Evolutionary conservation across 2,797 vertebrate genomes (phyloP).

Genomic region (Centropyge bicolor): DNA sequence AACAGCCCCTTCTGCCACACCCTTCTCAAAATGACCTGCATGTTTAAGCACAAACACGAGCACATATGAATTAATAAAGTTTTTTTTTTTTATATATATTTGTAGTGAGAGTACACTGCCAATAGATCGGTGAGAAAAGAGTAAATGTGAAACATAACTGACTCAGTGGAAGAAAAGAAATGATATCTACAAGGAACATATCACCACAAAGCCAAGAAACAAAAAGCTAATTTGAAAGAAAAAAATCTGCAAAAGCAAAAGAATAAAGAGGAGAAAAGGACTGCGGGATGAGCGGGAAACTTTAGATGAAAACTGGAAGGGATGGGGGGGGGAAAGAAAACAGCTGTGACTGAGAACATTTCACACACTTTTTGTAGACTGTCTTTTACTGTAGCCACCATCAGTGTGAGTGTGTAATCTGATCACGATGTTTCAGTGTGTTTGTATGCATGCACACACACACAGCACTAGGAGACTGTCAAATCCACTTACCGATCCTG

Average conservation of each 20-base stretch:
- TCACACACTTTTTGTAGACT: constrained; percentile 11
- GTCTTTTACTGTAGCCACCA: neutral
- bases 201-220: neutral
- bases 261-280: neutral
- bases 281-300: neutral
- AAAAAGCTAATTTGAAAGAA: neutral
- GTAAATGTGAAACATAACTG: neutral
- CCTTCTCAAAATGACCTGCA: constrained; percentile 94
- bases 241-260: neutral
- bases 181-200: neutral
- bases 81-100: neutral
- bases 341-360: neutral
- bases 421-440: constrained; percentile 7
- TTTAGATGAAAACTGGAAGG: neutral
- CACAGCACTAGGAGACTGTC: neutral
- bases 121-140: neutral
- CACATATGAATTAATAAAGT: neutral
- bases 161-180: neutral
- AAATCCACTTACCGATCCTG: constrained; percentile 89
- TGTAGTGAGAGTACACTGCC: neutral
- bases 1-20: constrained; percentile 92
- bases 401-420: constrained; percentile 25
- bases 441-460: neutral
- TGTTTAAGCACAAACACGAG: constrained; percentile 15
- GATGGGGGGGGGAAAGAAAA: too few species aligned